These are phyloP conservation scores for Montipora capitata DNA, from an alignment of 92 coral and sea anemone species.

Conservation along the genomic window DNA sequence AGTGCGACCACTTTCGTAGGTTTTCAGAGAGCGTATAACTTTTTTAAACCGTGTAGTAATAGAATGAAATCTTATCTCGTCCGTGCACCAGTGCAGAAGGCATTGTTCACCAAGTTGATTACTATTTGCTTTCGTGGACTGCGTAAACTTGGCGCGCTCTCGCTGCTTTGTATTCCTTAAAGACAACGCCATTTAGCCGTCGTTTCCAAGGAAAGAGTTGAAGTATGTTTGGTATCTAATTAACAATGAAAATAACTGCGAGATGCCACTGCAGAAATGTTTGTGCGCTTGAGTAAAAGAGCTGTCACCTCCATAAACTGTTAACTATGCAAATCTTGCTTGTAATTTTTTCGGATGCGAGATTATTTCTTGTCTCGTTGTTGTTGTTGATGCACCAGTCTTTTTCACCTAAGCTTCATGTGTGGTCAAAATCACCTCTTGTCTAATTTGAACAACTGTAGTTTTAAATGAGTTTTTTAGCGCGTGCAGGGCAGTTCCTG, in stretches of 20 bases:
- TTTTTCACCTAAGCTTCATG: background rate
- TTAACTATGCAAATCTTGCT: constrained; percentile 47
- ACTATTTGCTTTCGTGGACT: constrained; percentile 20
- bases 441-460: background rate
- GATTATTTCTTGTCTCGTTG: background rate
- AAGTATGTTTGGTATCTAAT: constrained; percentile 48
- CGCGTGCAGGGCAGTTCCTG: background rate
- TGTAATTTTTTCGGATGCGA: constrained; percentile 1
- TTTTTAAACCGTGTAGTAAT: background rate
- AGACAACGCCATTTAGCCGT: constrained; percentile 17
- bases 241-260: constrained; percentile 25
- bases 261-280: constrained; percentile 1
- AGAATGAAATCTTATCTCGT: background rate
- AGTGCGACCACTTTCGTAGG: constrained; percentile 19
- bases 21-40: constrained; percentile 8
- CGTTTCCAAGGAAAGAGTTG: constrained; percentile 47
- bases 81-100: constrained; percentile 11
- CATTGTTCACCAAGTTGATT: constrained; percentile 24
- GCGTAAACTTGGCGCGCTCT: background rate
- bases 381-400: background rate
- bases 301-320: constrained; percentile 28
- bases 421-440: background rate
- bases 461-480: background rate
- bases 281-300: constrained; percentile 8
- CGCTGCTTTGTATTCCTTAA: background rate